Evolutionary conservation across 2,888 invertebrate genomes (phyloP).

Genomic region (Ariolimax columbianus): DNA sequence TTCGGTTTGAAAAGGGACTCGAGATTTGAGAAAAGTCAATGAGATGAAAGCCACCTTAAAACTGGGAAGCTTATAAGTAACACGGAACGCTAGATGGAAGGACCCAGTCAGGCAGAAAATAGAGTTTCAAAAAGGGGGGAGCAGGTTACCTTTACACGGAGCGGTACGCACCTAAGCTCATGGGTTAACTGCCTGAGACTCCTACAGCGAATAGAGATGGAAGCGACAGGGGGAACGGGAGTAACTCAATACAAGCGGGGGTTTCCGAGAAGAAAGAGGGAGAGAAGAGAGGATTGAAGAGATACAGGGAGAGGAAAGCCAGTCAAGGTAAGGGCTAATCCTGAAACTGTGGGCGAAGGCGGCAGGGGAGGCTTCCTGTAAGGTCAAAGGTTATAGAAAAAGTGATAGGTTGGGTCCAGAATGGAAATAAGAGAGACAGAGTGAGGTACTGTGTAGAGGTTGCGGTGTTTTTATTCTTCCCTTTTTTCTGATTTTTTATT

Average conservation of each 20-base stretch:
- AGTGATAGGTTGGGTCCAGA: constrained; percentile 5
- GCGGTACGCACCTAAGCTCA: constrained; percentile 16
- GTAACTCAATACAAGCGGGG: constrained; percentile 19
- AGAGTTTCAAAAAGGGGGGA: not conserved
- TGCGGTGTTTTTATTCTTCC: not conserved
- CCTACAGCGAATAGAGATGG: not conserved
- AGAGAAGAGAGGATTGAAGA: not conserved
- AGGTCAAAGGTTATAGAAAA: constrained; percentile 42
- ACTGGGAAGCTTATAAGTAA: not conserved
- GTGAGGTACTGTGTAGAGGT: not conserved
- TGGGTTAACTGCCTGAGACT: constrained; percentile 8
- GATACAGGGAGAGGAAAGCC: not conserved
- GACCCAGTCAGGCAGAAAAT: constrained; percentile 13
- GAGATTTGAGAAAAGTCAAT: too few relatives aligned
- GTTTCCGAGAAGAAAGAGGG: not conserved
- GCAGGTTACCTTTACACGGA: constrained; percentile 1
- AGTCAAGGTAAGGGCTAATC: constrained; percentile 19
- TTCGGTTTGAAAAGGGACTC: too few relatives aligned
- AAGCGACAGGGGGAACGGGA: constrained; percentile 2
- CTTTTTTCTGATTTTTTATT: not conserved
- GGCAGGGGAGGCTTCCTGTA: constrained; percentile 17
- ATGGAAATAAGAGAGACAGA: constrained; percentile 24
- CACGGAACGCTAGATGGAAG: not conserved
- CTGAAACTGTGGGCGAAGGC: not conserved
- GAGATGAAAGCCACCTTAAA: constrained; percentile 4